Base-by-base conservation (phyloP, 2,797 vertebrate species). In the Microchirus variegatus region DNA sequence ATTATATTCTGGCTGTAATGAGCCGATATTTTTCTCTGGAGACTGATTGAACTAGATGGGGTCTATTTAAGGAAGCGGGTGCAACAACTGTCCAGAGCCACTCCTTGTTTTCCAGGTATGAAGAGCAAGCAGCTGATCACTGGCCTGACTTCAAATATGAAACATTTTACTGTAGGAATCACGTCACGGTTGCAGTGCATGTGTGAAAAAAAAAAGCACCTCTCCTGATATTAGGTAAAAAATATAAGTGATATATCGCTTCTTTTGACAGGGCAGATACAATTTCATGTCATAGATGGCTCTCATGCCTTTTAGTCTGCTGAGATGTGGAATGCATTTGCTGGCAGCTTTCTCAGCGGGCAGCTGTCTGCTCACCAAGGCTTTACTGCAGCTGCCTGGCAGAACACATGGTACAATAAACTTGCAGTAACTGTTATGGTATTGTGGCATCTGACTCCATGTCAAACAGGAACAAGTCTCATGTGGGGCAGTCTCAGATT, bases 341-440 rank as follows among this genome's bases (percentile, higher is more conserved):
- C 69, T 16, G 53, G 45, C 12, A 37, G 41, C 22, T 54, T 5
- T 38, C 6, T 45, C 47, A 58, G 66, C 45, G 38, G 65, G 48
- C 85, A 87, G 80, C 84, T 90, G 87, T 80, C 73, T 80, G 79
- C 59, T 37, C 45, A 59, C 41, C 15, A 38, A 66, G 46, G 5
- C 49, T 22, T 52, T 36, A 14, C 38, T 75, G 73, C 84, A 89
- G 84, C 83, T 89, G 86, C 61, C 84, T 55, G 1, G 44, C 17
- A 42, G 31, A 76, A 66, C 77, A 82, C 50, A 72, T 76, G 73
- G 72, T 67, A 67, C 56, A 53, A 51, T 60, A 53, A 70, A 59
- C 49, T 56, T 59, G 49, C 35, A 47, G 18, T 11, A 35, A 35
- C 52, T 36, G 22, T 51, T 17, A 61, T 3, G 37, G 16, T 53